Evolutionary conservation across 1,140 invertebrate species (phyloP), one percentile per base, ranked within the genome.

Genomic region (Antheraea pernyi): DNA sequence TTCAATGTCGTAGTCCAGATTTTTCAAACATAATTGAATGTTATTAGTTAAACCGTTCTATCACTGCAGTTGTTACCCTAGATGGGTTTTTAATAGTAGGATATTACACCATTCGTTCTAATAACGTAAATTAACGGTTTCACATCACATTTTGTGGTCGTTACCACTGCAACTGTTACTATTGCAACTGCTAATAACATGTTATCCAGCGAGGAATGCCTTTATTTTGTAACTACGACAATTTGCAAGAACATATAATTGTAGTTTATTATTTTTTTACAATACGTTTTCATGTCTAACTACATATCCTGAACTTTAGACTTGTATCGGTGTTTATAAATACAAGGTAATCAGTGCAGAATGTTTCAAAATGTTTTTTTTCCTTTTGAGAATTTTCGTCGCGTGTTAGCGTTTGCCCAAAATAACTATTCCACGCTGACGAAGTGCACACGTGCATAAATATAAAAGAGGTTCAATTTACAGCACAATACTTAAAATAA

Each of bases 181-280:
- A 68, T 16, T 59, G 59, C 48, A 64, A 69, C 16, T 19, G 46
- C 59, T 69, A 67, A 67, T 67, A 67, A 59, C 53, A 67, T 37
- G 53, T 59, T 67, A 67, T 59, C 19, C 6, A 30, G 53, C 18
- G 8, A 59, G 19, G 48, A 67, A 59, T 67, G 48, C 65, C 13
- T 19, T 36, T 67, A 67, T 67, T 67, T 59, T 59, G 65, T n/a
- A 67, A 67, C 53, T 3, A 19, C n/a, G 19, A 42, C 22, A 65
- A 46, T 46, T 53, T 53, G 13, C 13, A 53, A 61, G 10, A 16
- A 22, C n/a, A 9, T 9, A 22, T 30, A 61, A 61, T 30, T 61
- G 16, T 61, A 30, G 19, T 7, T 22, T 61, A 22, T 8, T 36
- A 0, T 22, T 7, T 22, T 22, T 61, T 42, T 42, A 7, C 39